phyloP scores from a whole-genome alignment of 2,113 vertebrate genomes.

The Xiphophorus maculatus region DNA sequence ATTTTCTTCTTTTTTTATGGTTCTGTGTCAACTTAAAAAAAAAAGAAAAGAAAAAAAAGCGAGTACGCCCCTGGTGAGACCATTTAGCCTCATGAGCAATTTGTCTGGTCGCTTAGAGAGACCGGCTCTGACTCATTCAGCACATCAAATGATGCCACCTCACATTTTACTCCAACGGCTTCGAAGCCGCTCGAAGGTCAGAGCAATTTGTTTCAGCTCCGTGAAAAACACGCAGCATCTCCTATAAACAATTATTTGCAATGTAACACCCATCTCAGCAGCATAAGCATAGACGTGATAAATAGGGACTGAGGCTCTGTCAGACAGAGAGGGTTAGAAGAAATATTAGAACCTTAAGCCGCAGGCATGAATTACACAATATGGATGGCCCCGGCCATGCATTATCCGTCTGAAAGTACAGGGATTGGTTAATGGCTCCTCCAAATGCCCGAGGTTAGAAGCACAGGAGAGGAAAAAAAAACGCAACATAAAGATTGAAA shows the following conservation, averaged over 20 bases:
- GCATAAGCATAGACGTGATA: conserved; percentile 56
- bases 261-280: conserved; percentile 45
- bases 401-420: conserved; percentile 55
- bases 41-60: conserved; percentile 1
- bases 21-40: conserved; percentile 13
- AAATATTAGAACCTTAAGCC: conserved; percentile 67
- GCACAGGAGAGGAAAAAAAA: not conserved
- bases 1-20: not conserved
- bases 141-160: conserved; percentile 38
- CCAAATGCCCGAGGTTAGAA: conserved; percentile 47
- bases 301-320: conserved; percentile 60
- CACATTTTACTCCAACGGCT: conserved; percentile 29
- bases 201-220: conserved; percentile 30
- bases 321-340: conserved; percentile 53
- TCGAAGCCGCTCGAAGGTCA: conserved; percentile 41
- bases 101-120: conserved; percentile 20
- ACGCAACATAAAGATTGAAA: conserved; percentile 46
- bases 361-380: conserved; percentile 64
- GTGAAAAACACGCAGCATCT: conserved; percentile 4
- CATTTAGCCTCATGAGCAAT: conserved; percentile 18
- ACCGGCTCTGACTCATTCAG: conserved; percentile 30
- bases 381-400: conserved; percentile 50
- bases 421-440: conserved; percentile 52
- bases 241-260: conserved; percentile 47
- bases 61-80: conserved; percentile 6